A percentile compares a stretch with the other conserved stretches of the same genome.
Evolutionary conservation across 2,113 vertebrate species (phyloP).

Genomic region (Petrocephalus zakoni): DNA sequence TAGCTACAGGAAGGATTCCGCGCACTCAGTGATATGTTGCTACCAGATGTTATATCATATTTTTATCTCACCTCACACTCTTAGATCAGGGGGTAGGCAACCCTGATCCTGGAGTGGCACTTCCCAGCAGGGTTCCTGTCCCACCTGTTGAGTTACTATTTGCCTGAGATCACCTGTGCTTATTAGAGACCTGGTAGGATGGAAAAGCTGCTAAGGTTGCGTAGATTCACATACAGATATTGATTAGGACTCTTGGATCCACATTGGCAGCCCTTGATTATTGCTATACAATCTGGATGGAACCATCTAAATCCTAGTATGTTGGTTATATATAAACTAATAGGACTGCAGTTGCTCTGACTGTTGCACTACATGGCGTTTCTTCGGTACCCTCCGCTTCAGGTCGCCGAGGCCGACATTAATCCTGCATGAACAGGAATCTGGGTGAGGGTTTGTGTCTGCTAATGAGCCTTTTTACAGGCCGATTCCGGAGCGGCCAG

Average conservation of each 20-base stretch:
- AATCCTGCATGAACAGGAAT: neutral
- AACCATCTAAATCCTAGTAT: neutral
- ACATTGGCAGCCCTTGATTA: neutral
- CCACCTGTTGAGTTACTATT: neutral
- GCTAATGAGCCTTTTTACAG: neutral
- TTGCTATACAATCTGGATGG: neutral
- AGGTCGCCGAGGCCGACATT: neutral
- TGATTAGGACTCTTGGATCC: neutral
- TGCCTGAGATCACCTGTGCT: neutral
- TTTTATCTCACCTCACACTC: neutral
- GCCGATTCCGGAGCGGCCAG: neutral
- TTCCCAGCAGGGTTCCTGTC: neutral
- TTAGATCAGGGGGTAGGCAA: neutral
- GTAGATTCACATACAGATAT: neutral
- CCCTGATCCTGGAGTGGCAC: neutral
- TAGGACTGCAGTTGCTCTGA: neutral
- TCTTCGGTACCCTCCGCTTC: neutral
- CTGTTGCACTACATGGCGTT: neutral
- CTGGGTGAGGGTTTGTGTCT: neutral
- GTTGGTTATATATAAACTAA: neutral
- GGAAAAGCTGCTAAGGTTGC: neutral
- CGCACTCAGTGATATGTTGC: neutral
- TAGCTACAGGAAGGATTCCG: neutral
- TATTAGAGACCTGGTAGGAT: neutral
- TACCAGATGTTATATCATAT: neutral